Percentiles rank a stretch among this genome's conserved stretches.
Evolutionary conservation across 92 coral and sea anemone species (phyloP).

Genomic region (Scolanthus callimorphus): DNA sequence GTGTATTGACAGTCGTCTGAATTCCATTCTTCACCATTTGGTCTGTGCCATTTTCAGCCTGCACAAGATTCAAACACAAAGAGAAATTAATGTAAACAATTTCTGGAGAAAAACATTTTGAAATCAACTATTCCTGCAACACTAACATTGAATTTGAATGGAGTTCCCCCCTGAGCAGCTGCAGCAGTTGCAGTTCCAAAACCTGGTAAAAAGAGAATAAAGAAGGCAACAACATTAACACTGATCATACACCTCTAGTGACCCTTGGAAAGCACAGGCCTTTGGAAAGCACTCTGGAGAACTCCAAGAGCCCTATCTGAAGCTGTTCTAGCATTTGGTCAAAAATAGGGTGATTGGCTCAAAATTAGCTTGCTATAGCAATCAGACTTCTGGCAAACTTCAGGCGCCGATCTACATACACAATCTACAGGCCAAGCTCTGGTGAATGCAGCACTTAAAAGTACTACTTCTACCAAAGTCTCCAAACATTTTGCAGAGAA

Average conservation of each 20-base stretch:
- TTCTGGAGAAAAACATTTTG: background rate
- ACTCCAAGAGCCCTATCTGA: background rate
- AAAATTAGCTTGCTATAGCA: background rate
- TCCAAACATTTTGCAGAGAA: too few relatives aligned
- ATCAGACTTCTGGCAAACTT: too few relatives aligned
- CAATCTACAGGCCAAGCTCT: too few relatives aligned
- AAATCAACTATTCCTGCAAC: background rate
- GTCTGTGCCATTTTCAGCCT: slow-evolving; percentile 31
- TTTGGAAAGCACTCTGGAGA: too few relatives aligned
- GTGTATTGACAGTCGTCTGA: slow-evolving; percentile 62
- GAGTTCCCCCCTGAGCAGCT: slow-evolving; percentile 66
- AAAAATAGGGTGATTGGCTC: too few relatives aligned
- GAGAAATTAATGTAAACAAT: background rate
- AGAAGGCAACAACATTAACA: too few relatives aligned
- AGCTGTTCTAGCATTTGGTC: too few relatives aligned
- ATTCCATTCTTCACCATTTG: slow-evolving; percentile 90
- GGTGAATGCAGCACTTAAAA: too few relatives aligned
- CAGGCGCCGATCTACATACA: too few relatives aligned
- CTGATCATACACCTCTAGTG: too few relatives aligned
- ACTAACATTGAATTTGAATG: slow-evolving; percentile 80
- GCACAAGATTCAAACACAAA: background rate
- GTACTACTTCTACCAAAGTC: too few relatives aligned
- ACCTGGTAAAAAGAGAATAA: slow-evolving; percentile 16
- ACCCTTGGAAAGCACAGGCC: too few relatives aligned
- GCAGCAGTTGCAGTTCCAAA: slow-evolving; percentile 49